phyloP scores from a whole-genome alignment of 2,888 invertebrate genomes.

The Macroteleia sp. region DNA sequence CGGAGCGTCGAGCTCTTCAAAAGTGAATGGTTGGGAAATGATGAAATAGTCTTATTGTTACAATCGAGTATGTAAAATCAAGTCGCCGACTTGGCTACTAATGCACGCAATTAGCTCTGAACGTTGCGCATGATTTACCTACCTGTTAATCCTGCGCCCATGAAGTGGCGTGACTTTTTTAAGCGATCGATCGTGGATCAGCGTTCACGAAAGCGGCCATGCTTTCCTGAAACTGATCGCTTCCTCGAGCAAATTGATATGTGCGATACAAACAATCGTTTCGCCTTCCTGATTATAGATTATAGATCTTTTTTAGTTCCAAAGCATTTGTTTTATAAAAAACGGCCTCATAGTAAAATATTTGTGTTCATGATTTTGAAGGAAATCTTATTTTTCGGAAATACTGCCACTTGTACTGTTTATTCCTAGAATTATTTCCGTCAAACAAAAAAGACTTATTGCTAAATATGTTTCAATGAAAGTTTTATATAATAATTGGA shows the following conservation, averaged over 20 bases:
- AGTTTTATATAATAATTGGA: too few species aligned
- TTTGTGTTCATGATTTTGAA: background rate
- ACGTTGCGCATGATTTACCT: conserved; percentile 52
- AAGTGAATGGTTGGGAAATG: conserved; percentile 48
- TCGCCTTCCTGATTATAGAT: conserved; percentile 33
- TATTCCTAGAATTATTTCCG: too few species aligned
- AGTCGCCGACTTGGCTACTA: conserved; percentile 28
- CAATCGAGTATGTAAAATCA: conserved; percentile 34
- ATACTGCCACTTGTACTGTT: too few species aligned
- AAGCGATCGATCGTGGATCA: conserved; percentile 27
- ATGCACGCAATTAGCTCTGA: conserved; percentile 51
- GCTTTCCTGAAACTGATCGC: conserved; percentile 32
- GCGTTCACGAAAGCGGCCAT: conserved; percentile 24
- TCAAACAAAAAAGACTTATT: too few species aligned
- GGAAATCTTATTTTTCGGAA: too few species aligned
- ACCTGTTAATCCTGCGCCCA: conserved; percentile 29
- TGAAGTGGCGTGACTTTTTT: conserved; percentile 35
- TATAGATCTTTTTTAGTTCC: conserved; percentile 11
- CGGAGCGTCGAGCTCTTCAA: conserved; percentile 50
- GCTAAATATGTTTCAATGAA: too few species aligned
- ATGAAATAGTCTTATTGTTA: conserved; percentile 59
- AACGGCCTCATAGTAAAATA: background rate
- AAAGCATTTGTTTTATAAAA: conserved; percentile 4
- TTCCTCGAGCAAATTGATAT: conserved; percentile 53
- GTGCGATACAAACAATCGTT: conserved; percentile 36